phyloP scores from a whole-genome alignment of 2,113 vertebrate genomes.

The Aegithalos caudatus region DNA sequence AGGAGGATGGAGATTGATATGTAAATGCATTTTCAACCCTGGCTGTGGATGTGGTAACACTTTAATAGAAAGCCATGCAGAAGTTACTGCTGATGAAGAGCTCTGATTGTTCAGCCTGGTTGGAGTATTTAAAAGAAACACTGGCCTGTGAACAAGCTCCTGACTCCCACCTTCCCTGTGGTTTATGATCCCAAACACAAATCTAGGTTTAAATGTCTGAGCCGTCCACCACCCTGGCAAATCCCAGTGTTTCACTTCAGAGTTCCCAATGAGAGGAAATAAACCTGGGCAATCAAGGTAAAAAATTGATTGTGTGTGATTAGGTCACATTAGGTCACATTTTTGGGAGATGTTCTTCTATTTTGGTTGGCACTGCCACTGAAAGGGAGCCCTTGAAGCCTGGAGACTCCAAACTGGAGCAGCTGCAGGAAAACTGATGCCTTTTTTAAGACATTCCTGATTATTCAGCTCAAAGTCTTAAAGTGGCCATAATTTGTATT shows the following conservation, averaged over 20 bases:
- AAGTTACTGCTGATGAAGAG: background rate
- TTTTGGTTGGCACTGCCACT: background rate
- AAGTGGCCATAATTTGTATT: background rate
- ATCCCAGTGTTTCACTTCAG: background rate
- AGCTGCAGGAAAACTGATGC: background rate
- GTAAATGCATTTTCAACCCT: background rate
- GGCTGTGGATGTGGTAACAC: background rate
- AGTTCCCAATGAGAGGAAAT: background rate
- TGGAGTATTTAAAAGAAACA: background rate
- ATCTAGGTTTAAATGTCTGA: background rate
- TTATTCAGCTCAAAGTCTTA: background rate
- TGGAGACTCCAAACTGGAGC: background rate
- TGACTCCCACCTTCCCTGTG: background rate
- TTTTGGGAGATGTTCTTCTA: background rate
- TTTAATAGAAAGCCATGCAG: background rate
- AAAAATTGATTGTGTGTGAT: background rate
- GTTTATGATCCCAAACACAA: background rate
- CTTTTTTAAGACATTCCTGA: background rate
- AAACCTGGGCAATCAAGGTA: background rate
- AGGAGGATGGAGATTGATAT: background rate
- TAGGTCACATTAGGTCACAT: background rate
- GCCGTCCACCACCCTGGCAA: background rate
- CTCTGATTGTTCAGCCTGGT: background rate
- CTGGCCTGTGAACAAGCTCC: background rate
- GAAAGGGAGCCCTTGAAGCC: background rate